These are phyloP conservation scores for human DNA, from an alignment of 2,113 vertebrate species.

Conservation along the genomic window DNA sequence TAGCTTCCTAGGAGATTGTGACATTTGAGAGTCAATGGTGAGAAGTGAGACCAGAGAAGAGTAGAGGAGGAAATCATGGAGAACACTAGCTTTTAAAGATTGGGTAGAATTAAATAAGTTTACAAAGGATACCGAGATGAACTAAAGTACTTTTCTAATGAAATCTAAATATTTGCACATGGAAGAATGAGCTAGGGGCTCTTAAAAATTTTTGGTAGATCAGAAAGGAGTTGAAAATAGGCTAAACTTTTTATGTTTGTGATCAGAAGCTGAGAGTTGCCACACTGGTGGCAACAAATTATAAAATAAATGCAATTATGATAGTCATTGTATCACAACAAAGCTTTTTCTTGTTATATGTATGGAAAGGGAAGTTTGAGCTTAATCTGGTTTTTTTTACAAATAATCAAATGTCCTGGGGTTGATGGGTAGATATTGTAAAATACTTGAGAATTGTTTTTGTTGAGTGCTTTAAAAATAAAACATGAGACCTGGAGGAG, in stretches of 20 bases:
- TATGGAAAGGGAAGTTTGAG: conserved; percentile 27
- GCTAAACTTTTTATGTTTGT: conserved; percentile 8
- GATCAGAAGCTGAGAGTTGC: background rate
- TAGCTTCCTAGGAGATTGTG: background rate
- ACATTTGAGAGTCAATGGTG: background rate
- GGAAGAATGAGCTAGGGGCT: background rate
- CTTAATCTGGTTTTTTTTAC: conserved; percentile 45
- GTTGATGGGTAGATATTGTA: background rate
- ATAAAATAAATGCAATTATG: background rate
- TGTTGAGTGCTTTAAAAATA: conserved; percentile 42
- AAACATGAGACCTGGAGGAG: background rate
- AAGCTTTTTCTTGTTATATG: background rate
- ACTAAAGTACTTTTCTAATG: background rate
- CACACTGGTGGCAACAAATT: background rate
- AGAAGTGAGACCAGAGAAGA: conserved; percentile 16
- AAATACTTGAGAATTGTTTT: conserved; percentile 31
- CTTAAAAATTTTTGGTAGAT: background rate
- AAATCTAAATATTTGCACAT: conserved; percentile 16
- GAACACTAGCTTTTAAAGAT: background rate
- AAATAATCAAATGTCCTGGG: background rate
- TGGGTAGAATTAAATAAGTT: background rate
- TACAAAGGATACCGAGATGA: background rate
- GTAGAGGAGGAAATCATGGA: background rate
- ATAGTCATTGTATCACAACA: background rate
- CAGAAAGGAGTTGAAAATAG: conserved; percentile 35